phyloP scores from a whole-genome alignment of 2,888 invertebrate species.

The Epinotia bilunana region DNA sequence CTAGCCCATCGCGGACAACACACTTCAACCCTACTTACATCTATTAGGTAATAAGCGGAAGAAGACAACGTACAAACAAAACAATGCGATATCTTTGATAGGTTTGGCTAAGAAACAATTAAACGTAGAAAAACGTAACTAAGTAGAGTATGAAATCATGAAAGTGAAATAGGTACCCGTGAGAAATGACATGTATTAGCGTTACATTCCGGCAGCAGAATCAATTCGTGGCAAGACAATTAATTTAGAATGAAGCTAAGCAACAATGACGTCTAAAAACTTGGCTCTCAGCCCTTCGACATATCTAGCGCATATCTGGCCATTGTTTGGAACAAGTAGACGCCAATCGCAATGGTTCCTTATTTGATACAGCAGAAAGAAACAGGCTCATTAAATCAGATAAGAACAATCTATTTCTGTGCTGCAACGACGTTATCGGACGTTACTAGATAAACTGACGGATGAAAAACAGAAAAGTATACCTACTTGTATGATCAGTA shows the following conservation, averaged over 20 bases:
- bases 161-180: slow-evolving; percentile 23
- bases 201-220: slow-evolving; percentile 24
- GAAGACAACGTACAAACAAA: too few species aligned
- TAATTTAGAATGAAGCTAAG: slow-evolving; percentile 17
- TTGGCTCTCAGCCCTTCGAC: slow-evolving; percentile 25
- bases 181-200: slow-evolving; percentile 13
- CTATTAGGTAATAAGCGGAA: too few species aligned
- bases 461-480: slow-evolving; percentile 6
- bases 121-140: background rate
- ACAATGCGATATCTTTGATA: background rate
- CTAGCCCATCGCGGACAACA: too few species aligned
- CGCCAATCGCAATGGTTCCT: slow-evolving; percentile 28
- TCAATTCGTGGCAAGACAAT: background rate
- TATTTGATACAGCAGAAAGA: slow-evolving; percentile 38
- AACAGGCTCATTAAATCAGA: slow-evolving; percentile 25
- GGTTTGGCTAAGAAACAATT: background rate
- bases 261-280: slow-evolving; percentile 32
- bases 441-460: slow-evolving; percentile 21
- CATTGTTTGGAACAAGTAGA: slow-evolving; percentile 26
- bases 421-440: slow-evolving; percentile 13
- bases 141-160: background rate
- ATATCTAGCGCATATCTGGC: slow-evolving; percentile 34
- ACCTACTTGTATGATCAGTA: background rate
- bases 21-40: too few species aligned
- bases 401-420: slow-evolving; percentile 26